These are phyloP conservation scores for Diarsia brunnea DNA, from an alignment of 2,888 invertebrate genomes.

Conservation along the genomic window DNA sequence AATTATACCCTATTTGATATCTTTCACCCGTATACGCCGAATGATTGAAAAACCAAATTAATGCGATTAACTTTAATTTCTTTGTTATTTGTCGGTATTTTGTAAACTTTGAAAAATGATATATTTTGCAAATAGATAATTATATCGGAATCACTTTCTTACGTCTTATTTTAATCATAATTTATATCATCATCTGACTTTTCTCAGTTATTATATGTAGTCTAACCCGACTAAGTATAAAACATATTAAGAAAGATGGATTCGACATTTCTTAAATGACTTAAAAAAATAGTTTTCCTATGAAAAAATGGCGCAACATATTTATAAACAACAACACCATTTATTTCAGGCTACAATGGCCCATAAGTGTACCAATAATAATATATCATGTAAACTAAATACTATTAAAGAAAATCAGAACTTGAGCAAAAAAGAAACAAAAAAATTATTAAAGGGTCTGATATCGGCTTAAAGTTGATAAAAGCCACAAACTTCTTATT, in stretches of 20 bases:
- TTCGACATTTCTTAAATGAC: background rate
- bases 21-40: background rate
- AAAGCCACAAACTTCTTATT: conserved; percentile 17
- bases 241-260: background rate
- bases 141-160: background rate
- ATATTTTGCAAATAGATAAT: background rate
- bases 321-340: too few relatives aligned
- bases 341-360: too few relatives aligned
- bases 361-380: too few relatives aligned
- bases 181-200: too few relatives aligned
- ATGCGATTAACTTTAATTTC: background rate
- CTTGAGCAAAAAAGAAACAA: too few relatives aligned
- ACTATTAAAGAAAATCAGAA: too few relatives aligned
- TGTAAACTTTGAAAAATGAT: background rate
- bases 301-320: background rate
- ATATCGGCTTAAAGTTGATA: background rate
- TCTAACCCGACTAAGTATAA: too few relatives aligned
- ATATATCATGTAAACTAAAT: too few relatives aligned
- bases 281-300: too few relatives aligned
- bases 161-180: background rate
- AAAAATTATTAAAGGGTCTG: background rate
- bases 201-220: too few relatives aligned
- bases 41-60: background rate
- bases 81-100: background rate
- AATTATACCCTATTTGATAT: too few relatives aligned